Percentiles rank a stretch among this genome's conserved stretches.
Conservation (phyloP, 2,888 invertebrate species). For the Mystacides longicornis region DNA sequence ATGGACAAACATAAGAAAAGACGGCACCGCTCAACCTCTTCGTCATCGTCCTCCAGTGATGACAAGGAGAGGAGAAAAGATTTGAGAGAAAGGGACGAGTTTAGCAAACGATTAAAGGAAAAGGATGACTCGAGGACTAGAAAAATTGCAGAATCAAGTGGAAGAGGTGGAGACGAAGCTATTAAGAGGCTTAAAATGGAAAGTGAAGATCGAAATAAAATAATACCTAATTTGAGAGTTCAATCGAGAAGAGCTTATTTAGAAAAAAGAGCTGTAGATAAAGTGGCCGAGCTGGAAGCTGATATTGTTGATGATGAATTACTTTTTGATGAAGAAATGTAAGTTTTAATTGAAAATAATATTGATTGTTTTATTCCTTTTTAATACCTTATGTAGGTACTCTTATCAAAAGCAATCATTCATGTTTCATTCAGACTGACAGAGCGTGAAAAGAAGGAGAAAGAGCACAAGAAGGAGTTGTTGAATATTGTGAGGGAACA, state of each 20-base stretch:
- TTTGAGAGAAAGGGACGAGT: slow-evolving; percentile 88
- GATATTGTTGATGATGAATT: slow-evolving; percentile 95
- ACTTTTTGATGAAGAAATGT: slow-evolving; percentile 83
- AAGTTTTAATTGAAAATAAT: slow-evolving; percentile 34
- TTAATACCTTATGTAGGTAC: neutral
- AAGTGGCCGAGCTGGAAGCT: slow-evolving; percentile 88
- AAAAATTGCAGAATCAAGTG: slow-evolving; percentile 65
- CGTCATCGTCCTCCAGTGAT: slow-evolving; percentile 61
- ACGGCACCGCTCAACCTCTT: slow-evolving; percentile 45
- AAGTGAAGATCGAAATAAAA: slow-evolving; percentile 74
- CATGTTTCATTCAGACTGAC: slow-evolving; percentile 64
- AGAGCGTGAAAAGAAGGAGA: slow-evolving; percentile 72
- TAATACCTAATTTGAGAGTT: slow-evolving; percentile 80
- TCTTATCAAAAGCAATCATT: neutral
- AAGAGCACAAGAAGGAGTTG: slow-evolving; percentile 86
- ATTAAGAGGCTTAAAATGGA: slow-evolving; percentile 85
- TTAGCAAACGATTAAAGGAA: slow-evolving; percentile 77
- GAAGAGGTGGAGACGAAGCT: slow-evolving; percentile 76
- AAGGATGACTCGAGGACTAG: slow-evolving; percentile 85
- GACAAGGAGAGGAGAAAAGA: slow-evolving; percentile 78
- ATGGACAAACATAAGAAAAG: slow-evolving; percentile 38
- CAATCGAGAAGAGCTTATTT: slow-evolving; percentile 91
- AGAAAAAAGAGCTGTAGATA: slow-evolving; percentile 93
- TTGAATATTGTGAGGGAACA: slow-evolving; percentile 90
- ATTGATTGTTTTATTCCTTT: neutral